A percentile compares a stretch with the other conserved stretches of the same genome.
phyloP scores from a whole-genome alignment of 2,113 vertebrate genomes.

The Morone chrysops region DNA sequence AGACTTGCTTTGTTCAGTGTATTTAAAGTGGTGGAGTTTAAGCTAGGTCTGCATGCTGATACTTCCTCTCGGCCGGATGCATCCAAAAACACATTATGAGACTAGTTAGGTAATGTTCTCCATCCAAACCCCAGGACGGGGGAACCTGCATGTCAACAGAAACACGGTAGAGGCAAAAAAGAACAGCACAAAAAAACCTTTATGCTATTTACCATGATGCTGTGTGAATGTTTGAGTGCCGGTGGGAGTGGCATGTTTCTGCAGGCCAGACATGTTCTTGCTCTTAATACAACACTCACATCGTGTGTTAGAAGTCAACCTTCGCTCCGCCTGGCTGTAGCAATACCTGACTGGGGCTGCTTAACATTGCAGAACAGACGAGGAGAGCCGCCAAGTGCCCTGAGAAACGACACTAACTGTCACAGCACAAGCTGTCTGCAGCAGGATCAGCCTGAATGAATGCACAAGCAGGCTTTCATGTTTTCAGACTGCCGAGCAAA shows the following conservation, averaged over 20 bases:
- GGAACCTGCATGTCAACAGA: conserved; percentile 21
- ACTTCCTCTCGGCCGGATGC: neutral
- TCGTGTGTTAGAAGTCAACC: conserved; percentile 35
- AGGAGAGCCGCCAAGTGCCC: conserved; percentile 5
- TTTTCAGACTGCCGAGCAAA: neutral
- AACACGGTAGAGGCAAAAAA: neutral
- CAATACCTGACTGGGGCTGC: conserved; percentile 12
- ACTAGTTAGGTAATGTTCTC: conserved; percentile 10
- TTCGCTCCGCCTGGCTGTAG: neutral
- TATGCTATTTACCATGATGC: neutral
- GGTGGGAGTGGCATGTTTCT: conserved; percentile 21
- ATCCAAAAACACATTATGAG: conserved; percentile 6
- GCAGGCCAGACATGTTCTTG: conserved; percentile 29
- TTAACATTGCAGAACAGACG: conserved; percentile 20
- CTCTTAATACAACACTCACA: conserved; percentile 3
- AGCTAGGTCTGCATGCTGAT: neutral
- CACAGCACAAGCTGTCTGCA: neutral
- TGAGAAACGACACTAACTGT: conserved; percentile 13
- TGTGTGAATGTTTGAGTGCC: conserved; percentile 8
- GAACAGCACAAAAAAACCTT: neutral
- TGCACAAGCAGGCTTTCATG: neutral
- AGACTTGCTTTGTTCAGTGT: neutral
- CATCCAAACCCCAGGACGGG: neutral
- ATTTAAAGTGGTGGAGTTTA: neutral
- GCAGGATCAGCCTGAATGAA: conserved; percentile 9